phyloP scores from a whole-genome alignment of 2,113 vertebrate genomes.

The Mormoops blainvillei region DNA sequence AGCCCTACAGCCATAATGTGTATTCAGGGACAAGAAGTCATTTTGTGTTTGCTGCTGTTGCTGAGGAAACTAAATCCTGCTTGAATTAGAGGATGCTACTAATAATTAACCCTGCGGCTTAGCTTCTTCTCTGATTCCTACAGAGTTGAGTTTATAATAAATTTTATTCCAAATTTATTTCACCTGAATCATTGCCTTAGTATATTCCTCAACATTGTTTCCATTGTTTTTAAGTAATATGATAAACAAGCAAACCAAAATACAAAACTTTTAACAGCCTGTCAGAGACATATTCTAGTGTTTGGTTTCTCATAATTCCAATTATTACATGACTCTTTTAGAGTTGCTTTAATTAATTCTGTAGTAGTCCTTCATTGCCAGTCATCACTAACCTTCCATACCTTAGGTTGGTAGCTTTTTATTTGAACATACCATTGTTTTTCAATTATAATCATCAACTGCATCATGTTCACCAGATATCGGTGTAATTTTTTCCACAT shows the following conservation, averaged over 20 bases:
- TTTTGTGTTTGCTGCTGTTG: background rate
- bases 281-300: constrained; percentile 55
- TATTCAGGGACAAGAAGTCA: constrained; percentile 30
- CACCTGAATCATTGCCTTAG: constrained; percentile 15
- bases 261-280: constrained; percentile 44
- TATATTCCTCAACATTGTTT: constrained; percentile 38
- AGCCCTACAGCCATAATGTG: background rate
- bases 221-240: constrained; percentile 45
- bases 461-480: constrained; percentile 76
- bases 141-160: background rate
- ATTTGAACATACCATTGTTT: constrained; percentile 80
- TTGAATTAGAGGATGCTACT: background rate
- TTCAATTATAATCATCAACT: constrained; percentile 76
- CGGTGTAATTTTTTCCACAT: constrained; percentile 79
- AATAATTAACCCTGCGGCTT: background rate
- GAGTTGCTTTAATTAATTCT: constrained; percentile 72
- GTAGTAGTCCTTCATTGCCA: constrained; percentile 75
- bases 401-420: constrained; percentile 79
- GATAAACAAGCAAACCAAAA: constrained; percentile 8
- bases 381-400: constrained; percentile 83
- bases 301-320: constrained; percentile 73
- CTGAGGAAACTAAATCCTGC: constrained; percentile 15
- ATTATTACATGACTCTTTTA: constrained; percentile 56
- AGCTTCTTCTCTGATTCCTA: background rate
- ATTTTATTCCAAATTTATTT: constrained; percentile 29